Evolutionary conservation across 2,888 invertebrate genomes (phyloP).

Genomic region (Xylota segnis): DNA sequence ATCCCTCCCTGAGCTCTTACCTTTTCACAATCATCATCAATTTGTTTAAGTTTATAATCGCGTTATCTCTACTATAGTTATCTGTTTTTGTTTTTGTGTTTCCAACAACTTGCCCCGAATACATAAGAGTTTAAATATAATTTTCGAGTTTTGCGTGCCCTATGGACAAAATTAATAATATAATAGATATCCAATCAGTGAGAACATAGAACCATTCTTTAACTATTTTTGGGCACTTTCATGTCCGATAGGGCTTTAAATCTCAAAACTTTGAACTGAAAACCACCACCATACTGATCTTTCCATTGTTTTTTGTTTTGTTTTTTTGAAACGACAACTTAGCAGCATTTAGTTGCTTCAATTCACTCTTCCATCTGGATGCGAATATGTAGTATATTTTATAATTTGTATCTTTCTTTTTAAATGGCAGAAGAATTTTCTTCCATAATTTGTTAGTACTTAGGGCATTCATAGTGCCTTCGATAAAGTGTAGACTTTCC

Average conservation of each 20-base stretch:
- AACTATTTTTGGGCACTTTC: not conserved
- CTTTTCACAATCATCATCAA: too few relatives aligned
- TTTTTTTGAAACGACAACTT: not conserved
- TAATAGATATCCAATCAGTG: too few relatives aligned
- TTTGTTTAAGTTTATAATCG: too few relatives aligned
- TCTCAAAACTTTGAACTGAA: not conserved
- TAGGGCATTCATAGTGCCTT: slow-evolving; percentile 73
- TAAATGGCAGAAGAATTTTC: slow-evolving; percentile 17
- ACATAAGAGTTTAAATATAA: too few relatives aligned
- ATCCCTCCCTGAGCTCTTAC: too few relatives aligned
- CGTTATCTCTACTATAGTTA: too few relatives aligned
- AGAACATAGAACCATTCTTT: too few relatives aligned
- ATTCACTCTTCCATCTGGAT: not conserved
- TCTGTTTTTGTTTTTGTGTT: too few relatives aligned
- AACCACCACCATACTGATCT: not conserved
- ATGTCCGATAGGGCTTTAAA: not conserved
- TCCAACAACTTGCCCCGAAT: too few relatives aligned
- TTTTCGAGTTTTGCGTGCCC: too few relatives aligned
- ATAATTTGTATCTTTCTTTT: slow-evolving; percentile 13
- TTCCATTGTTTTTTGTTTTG: not conserved
- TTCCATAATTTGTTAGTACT: slow-evolving; percentile 57
- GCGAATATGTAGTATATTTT: slow-evolving; percentile 1
- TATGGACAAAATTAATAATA: too few relatives aligned
- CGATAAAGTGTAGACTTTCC: slow-evolving; percentile 60
- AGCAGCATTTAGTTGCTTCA: not conserved